phyloP scores from a whole-genome alignment of 2,113 vertebrate genomes.

The Thalassoma bifasciatum region DNA sequence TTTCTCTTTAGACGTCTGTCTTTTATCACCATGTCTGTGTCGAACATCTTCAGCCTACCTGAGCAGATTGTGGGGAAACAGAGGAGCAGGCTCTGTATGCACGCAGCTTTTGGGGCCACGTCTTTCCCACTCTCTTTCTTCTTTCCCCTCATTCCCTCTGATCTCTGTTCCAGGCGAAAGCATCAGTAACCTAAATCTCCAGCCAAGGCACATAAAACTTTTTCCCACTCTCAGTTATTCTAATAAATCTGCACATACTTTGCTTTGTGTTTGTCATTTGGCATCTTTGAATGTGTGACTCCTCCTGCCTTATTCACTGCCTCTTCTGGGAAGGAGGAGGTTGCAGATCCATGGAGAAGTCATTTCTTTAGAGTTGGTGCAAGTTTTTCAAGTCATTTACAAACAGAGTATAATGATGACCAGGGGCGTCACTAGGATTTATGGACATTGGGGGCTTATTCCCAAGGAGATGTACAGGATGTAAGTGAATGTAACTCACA shows the following conservation, averaged over 20 bases:
- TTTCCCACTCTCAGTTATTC: neutral
- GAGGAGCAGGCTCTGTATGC: constrained; percentile 6
- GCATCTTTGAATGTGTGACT: neutral
- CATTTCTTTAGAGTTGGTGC: neutral
- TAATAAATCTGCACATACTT: constrained; percentile 23
- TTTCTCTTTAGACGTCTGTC: constrained; percentile 33
- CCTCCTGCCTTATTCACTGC: constrained; percentile 5
- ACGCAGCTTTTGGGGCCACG: constrained; percentile 23
- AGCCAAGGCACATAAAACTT: constrained; percentile 22
- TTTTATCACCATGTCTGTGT: constrained; percentile 48
- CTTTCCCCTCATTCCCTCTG: constrained; percentile 25
- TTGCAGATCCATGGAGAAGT: neutral
- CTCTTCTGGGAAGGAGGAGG: constrained; percentile 5
- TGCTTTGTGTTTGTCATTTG: constrained; percentile 19
- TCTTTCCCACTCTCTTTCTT: constrained; percentile 29
- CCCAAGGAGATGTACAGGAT: no score
- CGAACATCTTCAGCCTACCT: constrained; percentile 42
- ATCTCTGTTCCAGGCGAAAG: constrained; percentile 37
- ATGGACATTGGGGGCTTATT: no score
- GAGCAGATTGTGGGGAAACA: constrained; percentile 29
- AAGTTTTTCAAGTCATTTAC: neutral
- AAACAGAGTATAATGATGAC: neutral
- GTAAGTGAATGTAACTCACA: no score
- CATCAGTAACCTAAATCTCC: constrained; percentile 34
- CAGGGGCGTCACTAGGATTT: no score